These are phyloP conservation scores for Alca torda DNA, from an alignment of 2,797 vertebrate species.

Conservation along the genomic window DNA sequence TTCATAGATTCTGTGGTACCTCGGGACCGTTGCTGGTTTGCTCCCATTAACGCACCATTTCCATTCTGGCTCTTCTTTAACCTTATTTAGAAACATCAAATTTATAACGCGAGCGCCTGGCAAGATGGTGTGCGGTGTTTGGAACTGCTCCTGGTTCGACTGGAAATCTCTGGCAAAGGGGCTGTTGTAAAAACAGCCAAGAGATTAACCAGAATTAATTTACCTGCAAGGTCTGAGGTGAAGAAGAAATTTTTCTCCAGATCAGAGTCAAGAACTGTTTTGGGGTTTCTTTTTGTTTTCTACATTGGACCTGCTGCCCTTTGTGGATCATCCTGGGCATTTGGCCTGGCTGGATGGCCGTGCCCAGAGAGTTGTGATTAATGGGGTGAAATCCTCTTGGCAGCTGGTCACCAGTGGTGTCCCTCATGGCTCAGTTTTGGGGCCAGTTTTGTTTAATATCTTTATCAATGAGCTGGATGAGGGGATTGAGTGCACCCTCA, in stretches of 20 bases:
- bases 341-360: no score
- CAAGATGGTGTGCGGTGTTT: neutral
- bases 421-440: no score
- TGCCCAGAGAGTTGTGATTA: no score
- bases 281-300: neutral
- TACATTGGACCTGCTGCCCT: neutral
- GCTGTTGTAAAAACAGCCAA: neutral
- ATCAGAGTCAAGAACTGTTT: neutral
- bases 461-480: no score
- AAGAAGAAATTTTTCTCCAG: neutral
- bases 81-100: neutral
- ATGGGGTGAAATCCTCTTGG: no score
- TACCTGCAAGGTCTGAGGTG: neutral
- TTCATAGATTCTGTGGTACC: neutral
- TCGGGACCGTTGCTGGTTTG: neutral
- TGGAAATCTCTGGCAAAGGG: neutral
- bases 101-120: neutral
- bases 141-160: neutral
- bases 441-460: no score
- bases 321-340: neutral
- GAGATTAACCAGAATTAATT: neutral
- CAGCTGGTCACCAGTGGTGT: no score
- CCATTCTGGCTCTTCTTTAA: neutral
- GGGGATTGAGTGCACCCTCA: no score
- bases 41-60: neutral